phyloP scores from a whole-genome alignment of 2,113 vertebrate species.

The Solea senegalensis region DNA sequence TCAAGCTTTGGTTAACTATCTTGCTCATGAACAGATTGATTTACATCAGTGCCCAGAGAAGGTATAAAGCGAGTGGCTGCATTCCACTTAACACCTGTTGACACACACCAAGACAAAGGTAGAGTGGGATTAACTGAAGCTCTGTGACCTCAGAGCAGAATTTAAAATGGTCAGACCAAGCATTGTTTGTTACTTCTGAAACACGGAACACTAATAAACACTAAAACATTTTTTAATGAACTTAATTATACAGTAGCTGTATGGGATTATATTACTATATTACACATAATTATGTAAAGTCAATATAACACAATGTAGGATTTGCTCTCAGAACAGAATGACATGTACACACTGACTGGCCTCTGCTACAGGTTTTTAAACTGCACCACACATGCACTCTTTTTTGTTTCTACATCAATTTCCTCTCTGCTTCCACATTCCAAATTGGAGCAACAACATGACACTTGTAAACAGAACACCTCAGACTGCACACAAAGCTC shows the following conservation, averaged over 20 bases:
- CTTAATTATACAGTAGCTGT: too few relatives aligned
- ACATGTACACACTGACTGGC: neutral
- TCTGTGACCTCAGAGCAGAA: slow-evolving; percentile 21
- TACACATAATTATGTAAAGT: too few relatives aligned
- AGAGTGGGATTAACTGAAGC: slow-evolving; percentile 10
- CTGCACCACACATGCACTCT: slow-evolving; percentile 35
- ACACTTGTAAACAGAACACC: slow-evolving; percentile 34
- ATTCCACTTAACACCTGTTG: slow-evolving; percentile 43
- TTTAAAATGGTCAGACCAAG: slow-evolving; percentile 10
- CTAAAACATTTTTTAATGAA: too few relatives aligned
- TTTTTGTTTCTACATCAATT: slow-evolving; percentile 49
- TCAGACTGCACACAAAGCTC: slow-evolving; percentile 28
- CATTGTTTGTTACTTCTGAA: slow-evolving; percentile 5
- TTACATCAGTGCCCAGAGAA: slow-evolving; percentile 36
- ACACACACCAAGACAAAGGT: neutral
- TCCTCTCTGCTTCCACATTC: slow-evolving; percentile 36
- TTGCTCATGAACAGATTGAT: slow-evolving; percentile 26
- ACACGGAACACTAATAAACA: neutral
- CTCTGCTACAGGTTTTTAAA: slow-evolving; percentile 36
- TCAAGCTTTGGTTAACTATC: slow-evolving; percentile 30
- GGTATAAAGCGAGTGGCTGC: slow-evolving; percentile 11
- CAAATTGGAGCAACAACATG: slow-evolving; percentile 18
- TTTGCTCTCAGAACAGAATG: too few relatives aligned
- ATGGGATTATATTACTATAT: too few relatives aligned
- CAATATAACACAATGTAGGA: too few relatives aligned